Base-by-base conservation (phyloP, 2,113 vertebrate genomes). In the Cisticola juncidis region DNA sequence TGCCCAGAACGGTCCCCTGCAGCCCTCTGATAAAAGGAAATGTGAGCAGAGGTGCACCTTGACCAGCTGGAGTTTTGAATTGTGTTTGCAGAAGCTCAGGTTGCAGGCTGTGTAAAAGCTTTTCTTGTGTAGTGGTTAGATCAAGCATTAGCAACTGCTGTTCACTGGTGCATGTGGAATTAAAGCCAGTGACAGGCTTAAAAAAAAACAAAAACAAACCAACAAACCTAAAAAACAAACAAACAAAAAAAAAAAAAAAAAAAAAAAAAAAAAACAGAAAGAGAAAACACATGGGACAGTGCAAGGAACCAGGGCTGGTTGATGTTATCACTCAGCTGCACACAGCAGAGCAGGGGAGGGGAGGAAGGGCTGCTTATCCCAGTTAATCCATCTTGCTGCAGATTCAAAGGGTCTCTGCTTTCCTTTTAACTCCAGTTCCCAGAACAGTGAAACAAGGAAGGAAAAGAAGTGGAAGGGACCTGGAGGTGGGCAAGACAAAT, bases 81-180 rank as follows among this genome's bases (percentile, higher is more conserved):
- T 80, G 38, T 90, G 85, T 95, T 95, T 95, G 65, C 80, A 70
- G 74, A 70, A 95, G 94, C 92, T 97, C 95, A 72, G 70, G 81
- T 95, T 95, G 93, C 96, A 94, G 47, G 25, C 69, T 77, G 50
- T 14, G 44, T 78, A 60, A 95, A 94, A 95, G 92, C 72, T 87
- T 92, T 73, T 28, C 58, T 73, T 89, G 53, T 65, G 0, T 25
- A 28, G 48, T 58, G 66, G 40, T 74, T 76, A 65, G 79, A 94
- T 70, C 68, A 78, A 74, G 96, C 79, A 18, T 38, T 65, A 69
- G 76, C 24, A 58, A 47, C 65, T 73, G 76, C 81, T 94, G 80
- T 68, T 92, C 84, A 88, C 48, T 90, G 86, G 78, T 79, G 94
- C 77, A 31, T 94, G 50, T 28, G 71, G 84, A 92, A 97, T 86